Evolutionary conservation across 2,888 invertebrate species (phyloP).

Genomic region (Polyommatus icarus): DNA sequence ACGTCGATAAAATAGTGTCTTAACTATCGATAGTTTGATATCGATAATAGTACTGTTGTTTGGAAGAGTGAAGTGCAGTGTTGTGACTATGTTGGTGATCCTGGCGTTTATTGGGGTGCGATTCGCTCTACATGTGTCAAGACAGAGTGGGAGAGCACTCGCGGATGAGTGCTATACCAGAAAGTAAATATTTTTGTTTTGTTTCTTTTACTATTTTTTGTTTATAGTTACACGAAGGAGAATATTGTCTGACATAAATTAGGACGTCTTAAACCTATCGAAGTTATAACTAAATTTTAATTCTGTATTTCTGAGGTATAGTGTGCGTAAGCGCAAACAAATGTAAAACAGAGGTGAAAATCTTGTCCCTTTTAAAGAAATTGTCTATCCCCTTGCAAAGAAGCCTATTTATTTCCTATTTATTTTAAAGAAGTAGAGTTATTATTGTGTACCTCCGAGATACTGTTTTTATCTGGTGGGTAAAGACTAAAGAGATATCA

Average conservation of each 20-base stretch:
- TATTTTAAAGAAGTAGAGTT: too few species aligned
- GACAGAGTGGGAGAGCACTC: constrained; percentile 69
- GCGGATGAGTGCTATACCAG: constrained; percentile 76
- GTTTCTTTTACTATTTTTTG: constrained; percentile 30
- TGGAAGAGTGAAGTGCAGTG: constrained; percentile 15
- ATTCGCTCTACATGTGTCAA: constrained; percentile 72
- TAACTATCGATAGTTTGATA: constrained; percentile 30
- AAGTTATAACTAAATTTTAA: too few species aligned
- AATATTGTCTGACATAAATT: constrained; percentile 12
- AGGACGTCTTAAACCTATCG: background rate
- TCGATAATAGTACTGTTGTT: background rate
- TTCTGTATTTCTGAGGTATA: too few species aligned
- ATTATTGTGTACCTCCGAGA: too few species aligned
- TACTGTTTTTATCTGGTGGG: too few species aligned
- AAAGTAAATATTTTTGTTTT: constrained; percentile 60
- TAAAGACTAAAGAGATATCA: too few species aligned
- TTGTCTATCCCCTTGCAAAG: too few species aligned
- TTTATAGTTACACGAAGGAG: constrained; percentile 21
- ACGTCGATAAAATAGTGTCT: background rate
- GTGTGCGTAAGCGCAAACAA: too few species aligned
- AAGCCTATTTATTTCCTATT: too few species aligned
- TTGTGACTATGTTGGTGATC: constrained; percentile 67
- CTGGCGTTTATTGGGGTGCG: constrained; percentile 72
- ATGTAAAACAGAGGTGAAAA: too few species aligned
- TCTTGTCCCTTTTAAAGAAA: too few species aligned